Percentiles rank a stretch among this genome's conserved stretches.
Conservation (phyloP, 2,888 invertebrate species). For the Callyntrura sp. region DNA sequence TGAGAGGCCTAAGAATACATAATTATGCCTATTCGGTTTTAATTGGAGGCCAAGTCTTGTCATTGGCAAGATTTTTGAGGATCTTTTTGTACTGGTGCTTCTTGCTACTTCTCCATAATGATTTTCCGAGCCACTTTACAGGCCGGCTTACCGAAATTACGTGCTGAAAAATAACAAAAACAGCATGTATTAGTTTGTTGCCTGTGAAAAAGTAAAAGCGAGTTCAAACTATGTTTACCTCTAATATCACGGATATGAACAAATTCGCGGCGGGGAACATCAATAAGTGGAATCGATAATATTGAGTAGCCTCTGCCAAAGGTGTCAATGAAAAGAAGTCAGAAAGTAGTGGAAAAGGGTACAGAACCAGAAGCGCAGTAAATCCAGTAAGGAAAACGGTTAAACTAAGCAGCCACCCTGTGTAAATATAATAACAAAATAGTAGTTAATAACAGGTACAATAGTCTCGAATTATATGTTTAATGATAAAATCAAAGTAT, state of each 20-base stretch:
- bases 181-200: not conserved
- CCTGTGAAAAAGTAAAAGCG: not conserved
- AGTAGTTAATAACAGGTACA: not conserved
- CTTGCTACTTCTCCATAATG: constrained; percentile 75
- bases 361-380: constrained; percentile 88
- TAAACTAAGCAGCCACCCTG: constrained; percentile 88
- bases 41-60: constrained; percentile 80
- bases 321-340: constrained; percentile 88
- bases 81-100: constrained; percentile 78
- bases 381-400: constrained; percentile 87
- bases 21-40: constrained; percentile 58
- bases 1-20: constrained; percentile 8
- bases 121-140: constrained; percentile 65
- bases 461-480: not conserved
- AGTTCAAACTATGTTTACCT: not conserved
- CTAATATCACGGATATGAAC: no score
- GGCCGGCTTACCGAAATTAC: constrained; percentile 69
- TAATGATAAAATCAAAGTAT: no score
- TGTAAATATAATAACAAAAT: constrained; percentile 82
- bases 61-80: constrained; percentile 73
- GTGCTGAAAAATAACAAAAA: constrained; percentile 65
- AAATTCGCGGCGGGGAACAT: no score
- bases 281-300: not conserved
- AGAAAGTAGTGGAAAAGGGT: constrained; percentile 87
- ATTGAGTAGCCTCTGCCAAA: constrained; percentile 84